Conservation (phyloP, 2,113 vertebrate species). For the Laticauda colubrina region DNA sequence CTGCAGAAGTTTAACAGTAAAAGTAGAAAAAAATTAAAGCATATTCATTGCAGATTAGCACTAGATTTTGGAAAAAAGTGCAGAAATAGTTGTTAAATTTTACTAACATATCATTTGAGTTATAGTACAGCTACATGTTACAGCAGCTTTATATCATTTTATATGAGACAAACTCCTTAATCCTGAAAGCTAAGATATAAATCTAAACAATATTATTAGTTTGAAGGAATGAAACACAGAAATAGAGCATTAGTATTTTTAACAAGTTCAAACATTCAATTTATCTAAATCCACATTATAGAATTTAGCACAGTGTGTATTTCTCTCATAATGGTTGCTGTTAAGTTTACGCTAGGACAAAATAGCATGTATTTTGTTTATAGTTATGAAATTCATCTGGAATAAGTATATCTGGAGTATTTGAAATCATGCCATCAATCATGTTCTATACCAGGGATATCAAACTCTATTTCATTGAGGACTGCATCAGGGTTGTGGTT, state of each 20-base stretch:
- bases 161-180: slow-evolving; percentile 60
- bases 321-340: neutral
- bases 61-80: slow-evolving; percentile 40
- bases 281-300: slow-evolving; percentile 8
- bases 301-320: slow-evolving; percentile 28
- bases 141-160: slow-evolving; percentile 47
- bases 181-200: slow-evolving; percentile 51
- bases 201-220: slow-evolving; percentile 37
- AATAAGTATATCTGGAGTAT: neutral
- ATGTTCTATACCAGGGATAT: neutral
- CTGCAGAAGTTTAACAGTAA: slow-evolving; percentile 49
- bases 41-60: slow-evolving; percentile 41
- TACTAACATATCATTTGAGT: slow-evolving; percentile 42
- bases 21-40: slow-evolving; percentile 47
- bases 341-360: neutral
- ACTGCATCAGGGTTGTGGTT: too few relatives aligned
- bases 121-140: slow-evolving; percentile 43
- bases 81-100: slow-evolving; percentile 35
- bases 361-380: neutral
- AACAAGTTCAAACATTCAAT: slow-evolving; percentile 35
- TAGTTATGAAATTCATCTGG: too few relatives aligned
- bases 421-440: neutral
- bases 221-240: slow-evolving; percentile 27
- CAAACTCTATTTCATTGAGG: too few relatives aligned
- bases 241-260: slow-evolving; percentile 32